These are phyloP conservation scores for Pecten maximus DNA, from an alignment of 2,888 invertebrate species.

Conservation along the genomic window DNA sequence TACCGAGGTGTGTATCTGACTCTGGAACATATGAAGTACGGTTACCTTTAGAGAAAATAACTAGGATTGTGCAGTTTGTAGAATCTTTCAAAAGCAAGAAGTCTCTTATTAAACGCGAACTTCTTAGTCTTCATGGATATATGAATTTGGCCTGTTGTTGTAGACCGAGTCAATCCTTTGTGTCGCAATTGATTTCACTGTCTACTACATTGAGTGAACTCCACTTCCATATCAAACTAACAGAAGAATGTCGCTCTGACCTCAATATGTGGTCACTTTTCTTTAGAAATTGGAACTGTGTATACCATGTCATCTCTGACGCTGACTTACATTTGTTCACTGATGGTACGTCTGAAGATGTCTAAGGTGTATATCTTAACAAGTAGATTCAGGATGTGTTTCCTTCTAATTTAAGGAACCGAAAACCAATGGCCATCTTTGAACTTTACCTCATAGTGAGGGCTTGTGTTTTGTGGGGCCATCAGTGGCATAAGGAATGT, in stretches of 20 bases:
- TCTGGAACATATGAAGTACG: neutral
- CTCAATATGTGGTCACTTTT: conserved; percentile 43
- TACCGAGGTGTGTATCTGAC: neutral
- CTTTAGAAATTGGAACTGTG: conserved; percentile 45
- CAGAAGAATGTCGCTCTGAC: conserved; percentile 21
- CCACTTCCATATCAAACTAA: too few species aligned
- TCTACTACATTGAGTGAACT: neutral
- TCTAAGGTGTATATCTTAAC: conserved; percentile 34
- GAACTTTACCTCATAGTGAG: conserved; percentile 50
- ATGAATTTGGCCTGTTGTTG: neutral
- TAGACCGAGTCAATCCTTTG: neutral
- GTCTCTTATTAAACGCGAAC: neutral
- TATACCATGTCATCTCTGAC: conserved; percentile 15
- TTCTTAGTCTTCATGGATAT: neutral
- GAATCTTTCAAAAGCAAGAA: neutral
- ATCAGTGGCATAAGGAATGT: conserved; percentile 46
- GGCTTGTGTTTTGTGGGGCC: conserved; percentile 38
- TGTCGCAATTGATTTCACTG: neutral
- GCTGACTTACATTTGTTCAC: conserved; percentile 38
- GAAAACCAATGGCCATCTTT: conserved; percentile 45
- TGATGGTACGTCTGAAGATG: conserved; percentile 35
- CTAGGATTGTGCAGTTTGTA: too few species aligned
- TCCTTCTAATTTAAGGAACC: conserved; percentile 8
- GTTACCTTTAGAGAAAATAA: neutral
- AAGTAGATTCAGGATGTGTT: conserved; percentile 44